Evolutionary conservation across 2,113 vertebrate species (phyloP).

Genomic region (Oryzias celebensis): DNA sequence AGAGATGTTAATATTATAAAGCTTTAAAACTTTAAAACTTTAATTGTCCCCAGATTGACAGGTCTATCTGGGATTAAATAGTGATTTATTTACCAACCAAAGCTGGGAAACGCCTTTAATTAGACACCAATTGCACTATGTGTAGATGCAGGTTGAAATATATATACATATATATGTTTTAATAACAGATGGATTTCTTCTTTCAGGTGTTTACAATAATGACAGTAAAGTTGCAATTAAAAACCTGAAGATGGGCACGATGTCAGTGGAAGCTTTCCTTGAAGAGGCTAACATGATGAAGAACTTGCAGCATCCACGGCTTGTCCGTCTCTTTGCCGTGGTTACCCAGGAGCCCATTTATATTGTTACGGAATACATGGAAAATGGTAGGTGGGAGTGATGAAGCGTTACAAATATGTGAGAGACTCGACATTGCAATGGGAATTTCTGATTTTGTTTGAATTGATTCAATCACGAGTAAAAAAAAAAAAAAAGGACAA

Average conservation of each 20-base stretch:
- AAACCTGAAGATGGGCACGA: slow-evolving; percentile 91
- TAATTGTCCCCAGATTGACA: too few relatives aligned
- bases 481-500: too few relatives aligned
- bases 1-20: too few relatives aligned
- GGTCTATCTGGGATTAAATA: too few relatives aligned
- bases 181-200: neutral
- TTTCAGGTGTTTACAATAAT: slow-evolving; percentile 87
- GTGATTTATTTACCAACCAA: too few relatives aligned
- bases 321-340: slow-evolving; percentile 93
- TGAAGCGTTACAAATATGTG: neutral
- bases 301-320: slow-evolving; percentile 85
- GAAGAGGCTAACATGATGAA: slow-evolving; percentile 99
- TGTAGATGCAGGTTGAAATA: too few relatives aligned
- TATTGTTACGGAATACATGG: slow-evolving; percentile 98
- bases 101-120: too few relatives aligned
- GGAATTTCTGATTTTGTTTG: too few relatives aligned
- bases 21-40: too few relatives aligned
- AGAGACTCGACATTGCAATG: too few relatives aligned
- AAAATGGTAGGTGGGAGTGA: slow-evolving; percentile 83
- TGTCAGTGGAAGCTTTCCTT: slow-evolving; percentile 93
- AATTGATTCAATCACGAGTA: too few relatives aligned
- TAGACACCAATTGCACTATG: too few relatives aligned
- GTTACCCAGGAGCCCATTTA: slow-evolving; percentile 96
- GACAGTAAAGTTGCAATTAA: slow-evolving; percentile 93
- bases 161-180: neutral